Percentiles rank a stretch among this genome's conserved stretches.
Evolutionary conservation across 2,797 vertebrate species (phyloP).

Genomic region (Antennarius maculatus): DNA sequence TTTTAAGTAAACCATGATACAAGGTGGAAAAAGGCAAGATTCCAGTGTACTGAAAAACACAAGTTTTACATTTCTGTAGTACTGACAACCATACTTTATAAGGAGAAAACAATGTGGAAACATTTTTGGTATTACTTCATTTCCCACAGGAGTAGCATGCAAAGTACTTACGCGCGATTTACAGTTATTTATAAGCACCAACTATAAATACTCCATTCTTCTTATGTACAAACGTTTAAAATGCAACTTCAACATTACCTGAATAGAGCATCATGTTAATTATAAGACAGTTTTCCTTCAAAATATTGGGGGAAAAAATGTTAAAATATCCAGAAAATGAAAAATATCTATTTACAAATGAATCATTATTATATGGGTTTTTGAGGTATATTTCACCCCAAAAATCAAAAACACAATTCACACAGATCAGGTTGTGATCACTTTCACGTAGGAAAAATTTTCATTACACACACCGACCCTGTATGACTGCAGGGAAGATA

Average conservation of each 20-base stretch:
- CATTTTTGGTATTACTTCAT: neutral
- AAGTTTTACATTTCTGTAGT: neutral
- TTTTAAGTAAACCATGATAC: neutral
- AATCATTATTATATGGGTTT: slow-evolving; percentile 25
- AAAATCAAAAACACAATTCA: too few species aligned
- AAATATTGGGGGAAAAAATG: slow-evolving; percentile 18
- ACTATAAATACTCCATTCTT: slow-evolving; percentile 21
- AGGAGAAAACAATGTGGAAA: slow-evolving; percentile 12
- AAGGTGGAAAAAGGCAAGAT: neutral
- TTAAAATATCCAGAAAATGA: slow-evolving; percentile 1
- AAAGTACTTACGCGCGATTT: slow-evolving; percentile 1
- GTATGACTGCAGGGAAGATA: too few species aligned
- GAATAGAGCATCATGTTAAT: neutral
- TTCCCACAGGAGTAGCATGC: neutral
- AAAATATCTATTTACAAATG: slow-evolving; percentile 19
- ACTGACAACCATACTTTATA: neutral
- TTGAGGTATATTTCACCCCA: neutral
- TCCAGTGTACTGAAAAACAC: neutral
- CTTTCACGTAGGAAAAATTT: too few species aligned
- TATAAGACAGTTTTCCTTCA: slow-evolving; percentile 25
- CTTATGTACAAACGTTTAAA: slow-evolving; percentile 24
- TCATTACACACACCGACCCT: too few species aligned
- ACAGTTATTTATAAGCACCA: neutral
- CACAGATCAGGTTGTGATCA: neutral
- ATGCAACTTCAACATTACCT: neutral